Conservation (phyloP, 2,888 invertebrate genomes). For the Temnothorax ravouxi region DNA sequence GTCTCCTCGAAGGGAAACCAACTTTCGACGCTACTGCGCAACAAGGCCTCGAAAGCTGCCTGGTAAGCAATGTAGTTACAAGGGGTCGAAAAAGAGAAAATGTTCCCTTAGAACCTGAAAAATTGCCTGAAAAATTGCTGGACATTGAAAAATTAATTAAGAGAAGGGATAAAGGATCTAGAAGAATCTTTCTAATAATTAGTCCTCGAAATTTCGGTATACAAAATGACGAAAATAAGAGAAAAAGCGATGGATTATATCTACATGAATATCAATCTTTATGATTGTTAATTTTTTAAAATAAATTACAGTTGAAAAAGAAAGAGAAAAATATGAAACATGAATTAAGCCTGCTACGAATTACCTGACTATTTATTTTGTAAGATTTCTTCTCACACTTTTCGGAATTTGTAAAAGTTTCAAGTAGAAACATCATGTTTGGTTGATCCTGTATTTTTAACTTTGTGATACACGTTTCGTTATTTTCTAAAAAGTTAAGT, state of each 20-base stretch:
- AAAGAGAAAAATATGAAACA: neutral
- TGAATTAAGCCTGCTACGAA: neutral
- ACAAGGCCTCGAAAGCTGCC: slow-evolving; percentile 35
- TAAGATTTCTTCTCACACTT: neutral
- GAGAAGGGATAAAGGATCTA: neutral
- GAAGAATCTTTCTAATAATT: neutral
- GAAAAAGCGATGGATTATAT: neutral
- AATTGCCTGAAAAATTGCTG: slow-evolving; percentile 5
- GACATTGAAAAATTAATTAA: slow-evolving; percentile 32
- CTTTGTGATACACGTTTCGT: neutral
- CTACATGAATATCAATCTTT: neutral
- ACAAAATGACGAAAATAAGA: neutral
- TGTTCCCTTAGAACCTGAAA: neutral
- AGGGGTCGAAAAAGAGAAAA: slow-evolving; percentile 28
- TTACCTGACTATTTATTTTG: neutral
- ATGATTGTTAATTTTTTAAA: neutral
- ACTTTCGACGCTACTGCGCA: slow-evolving; percentile 14
- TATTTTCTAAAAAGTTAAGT: slow-evolving; percentile 13
- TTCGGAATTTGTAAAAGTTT: neutral
- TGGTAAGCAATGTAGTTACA: slow-evolving; percentile 24
- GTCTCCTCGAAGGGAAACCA: neutral
- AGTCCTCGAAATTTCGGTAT: neutral
- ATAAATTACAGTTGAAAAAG: neutral
- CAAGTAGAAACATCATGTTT: neutral
- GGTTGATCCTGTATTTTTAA: slow-evolving; percentile 12